phyloP scores from a whole-genome alignment of 2,888 invertebrate species.

The Laspeyria flexula region DNA sequence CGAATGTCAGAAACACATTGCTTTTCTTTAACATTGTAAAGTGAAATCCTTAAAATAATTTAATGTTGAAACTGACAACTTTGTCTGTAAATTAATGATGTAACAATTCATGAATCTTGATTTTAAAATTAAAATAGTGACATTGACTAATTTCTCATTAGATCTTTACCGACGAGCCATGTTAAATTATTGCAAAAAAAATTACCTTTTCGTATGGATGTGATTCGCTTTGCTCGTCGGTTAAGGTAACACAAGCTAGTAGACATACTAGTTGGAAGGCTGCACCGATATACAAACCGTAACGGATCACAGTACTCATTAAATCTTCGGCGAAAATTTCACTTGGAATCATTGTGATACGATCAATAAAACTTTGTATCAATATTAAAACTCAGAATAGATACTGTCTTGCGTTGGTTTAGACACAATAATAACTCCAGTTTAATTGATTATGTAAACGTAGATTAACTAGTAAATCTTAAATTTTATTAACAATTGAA shows the following conservation, averaged over 20 bases:
- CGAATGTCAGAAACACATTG: too few relatives aligned
- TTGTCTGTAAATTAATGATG: too few relatives aligned
- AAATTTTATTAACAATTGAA: too few relatives aligned
- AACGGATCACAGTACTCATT: conserved; percentile 90
- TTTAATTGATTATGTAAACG: not conserved
- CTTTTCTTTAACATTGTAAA: too few relatives aligned
- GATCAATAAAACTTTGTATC: conserved; percentile 37
- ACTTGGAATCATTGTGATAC: conserved; percentile 77
- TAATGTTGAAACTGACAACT: too few relatives aligned
- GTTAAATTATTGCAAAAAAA: not conserved
- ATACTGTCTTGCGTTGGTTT: not conserved
- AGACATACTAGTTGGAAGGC: conserved; percentile 95
- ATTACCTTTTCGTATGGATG: conserved; percentile 82
- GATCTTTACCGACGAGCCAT: not conserved
- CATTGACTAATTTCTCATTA: too few relatives aligned
- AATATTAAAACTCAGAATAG: not conserved
- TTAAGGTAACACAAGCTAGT: conserved; percentile 92
- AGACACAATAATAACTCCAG: not conserved
- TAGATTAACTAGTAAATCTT: too few relatives aligned
- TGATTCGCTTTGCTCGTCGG: conserved; percentile 87
- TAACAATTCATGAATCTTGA: too few relatives aligned
- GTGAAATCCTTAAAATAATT: too few relatives aligned
- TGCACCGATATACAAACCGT: conserved; percentile 94
- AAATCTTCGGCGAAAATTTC: conserved; percentile 88
- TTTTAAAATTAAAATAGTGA: too few relatives aligned